Conservation (phyloP, 2,797 vertebrate species). For the Manis javanica region DNA sequence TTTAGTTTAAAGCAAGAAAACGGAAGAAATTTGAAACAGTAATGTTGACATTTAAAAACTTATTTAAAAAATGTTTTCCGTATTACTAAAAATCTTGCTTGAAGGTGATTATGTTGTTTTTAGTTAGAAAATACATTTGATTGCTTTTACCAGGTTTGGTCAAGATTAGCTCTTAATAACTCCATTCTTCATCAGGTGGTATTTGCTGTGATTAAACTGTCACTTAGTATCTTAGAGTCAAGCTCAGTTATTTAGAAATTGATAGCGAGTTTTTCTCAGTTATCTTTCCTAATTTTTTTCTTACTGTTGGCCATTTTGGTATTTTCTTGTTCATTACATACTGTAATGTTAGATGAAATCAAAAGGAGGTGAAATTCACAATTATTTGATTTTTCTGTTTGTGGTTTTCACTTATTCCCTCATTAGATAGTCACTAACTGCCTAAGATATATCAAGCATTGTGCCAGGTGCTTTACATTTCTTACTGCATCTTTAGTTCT, state of each 20-base stretch:
- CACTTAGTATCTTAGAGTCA: background rate
- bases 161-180: background rate
- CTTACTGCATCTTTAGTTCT: background rate
- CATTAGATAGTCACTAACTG: background rate
- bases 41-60: constrained; percentile 15
- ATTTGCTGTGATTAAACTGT: background rate
- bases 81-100: constrained; percentile 33
- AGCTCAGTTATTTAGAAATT: background rate
- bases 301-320: background rate
- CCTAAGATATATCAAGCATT: background rate
- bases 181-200: background rate
- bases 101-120: constrained; percentile 34
- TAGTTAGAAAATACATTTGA: constrained; percentile 39
- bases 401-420: background rate
- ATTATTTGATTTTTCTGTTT: constrained; percentile 16
- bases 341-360: background rate
- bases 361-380: background rate
- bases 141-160: background rate
- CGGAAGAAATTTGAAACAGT: background rate
- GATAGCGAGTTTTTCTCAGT: background rate
- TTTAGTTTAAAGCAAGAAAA: background rate
- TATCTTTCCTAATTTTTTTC: background rate
- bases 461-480: background rate
- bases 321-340: constrained; percentile 6
- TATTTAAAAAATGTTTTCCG: background rate